These are phyloP conservation scores for Drosophila neocordata DNA, from an alignment of 1,140 invertebrate genomes.

Conservation along the genomic window DNA sequence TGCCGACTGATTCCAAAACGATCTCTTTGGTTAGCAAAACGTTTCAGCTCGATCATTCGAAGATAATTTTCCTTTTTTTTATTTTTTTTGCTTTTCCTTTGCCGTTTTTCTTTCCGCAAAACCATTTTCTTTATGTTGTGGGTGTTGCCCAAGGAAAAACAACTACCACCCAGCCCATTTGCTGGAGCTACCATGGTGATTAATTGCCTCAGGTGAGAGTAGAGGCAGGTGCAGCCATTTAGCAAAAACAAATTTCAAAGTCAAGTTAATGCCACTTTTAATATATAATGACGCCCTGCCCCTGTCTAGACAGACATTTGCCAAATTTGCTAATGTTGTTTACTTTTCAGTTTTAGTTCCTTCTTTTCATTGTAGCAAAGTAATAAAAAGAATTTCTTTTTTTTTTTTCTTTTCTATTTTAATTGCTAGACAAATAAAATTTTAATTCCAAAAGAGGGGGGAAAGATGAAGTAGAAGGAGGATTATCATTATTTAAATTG, in stretches of 20 bases:
- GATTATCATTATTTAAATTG: too few relatives aligned
- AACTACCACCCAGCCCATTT: neutral
- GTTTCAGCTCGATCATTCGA: slow-evolving; percentile 3
- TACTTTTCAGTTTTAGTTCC: slow-evolving; percentile 22
- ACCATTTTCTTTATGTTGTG: neutral
- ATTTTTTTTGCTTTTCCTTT: slow-evolving; percentile 34
- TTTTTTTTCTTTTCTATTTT: slow-evolving; percentile 9
- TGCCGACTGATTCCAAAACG: slow-evolving; percentile 24
- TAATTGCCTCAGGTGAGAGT: slow-evolving; percentile 10
- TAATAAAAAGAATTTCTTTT: slow-evolving; percentile 1
- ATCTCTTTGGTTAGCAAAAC: neutral
- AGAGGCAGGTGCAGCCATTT: slow-evolving; percentile 9
- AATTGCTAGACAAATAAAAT: slow-evolving; percentile 34
- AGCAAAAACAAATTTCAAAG: slow-evolving; percentile 18
- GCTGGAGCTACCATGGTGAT: slow-evolving; percentile 17
- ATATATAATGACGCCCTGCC: slow-evolving; percentile 13
- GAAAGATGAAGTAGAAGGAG: too few relatives aligned
- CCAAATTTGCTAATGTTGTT: slow-evolving; percentile 48
- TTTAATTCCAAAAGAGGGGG: too few relatives aligned
- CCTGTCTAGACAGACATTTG: slow-evolving; percentile 47
- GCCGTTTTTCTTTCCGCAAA: too few relatives aligned
- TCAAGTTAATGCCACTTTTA: slow-evolving; percentile 14
- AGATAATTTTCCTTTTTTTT: slow-evolving; percentile 3
- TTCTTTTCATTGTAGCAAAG: slow-evolving; percentile 10
- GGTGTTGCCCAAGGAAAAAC: slow-evolving; percentile 5